Evolutionary conservation across 2,888 invertebrate species (phyloP).

Genomic region (Athalia rosae): DNA sequence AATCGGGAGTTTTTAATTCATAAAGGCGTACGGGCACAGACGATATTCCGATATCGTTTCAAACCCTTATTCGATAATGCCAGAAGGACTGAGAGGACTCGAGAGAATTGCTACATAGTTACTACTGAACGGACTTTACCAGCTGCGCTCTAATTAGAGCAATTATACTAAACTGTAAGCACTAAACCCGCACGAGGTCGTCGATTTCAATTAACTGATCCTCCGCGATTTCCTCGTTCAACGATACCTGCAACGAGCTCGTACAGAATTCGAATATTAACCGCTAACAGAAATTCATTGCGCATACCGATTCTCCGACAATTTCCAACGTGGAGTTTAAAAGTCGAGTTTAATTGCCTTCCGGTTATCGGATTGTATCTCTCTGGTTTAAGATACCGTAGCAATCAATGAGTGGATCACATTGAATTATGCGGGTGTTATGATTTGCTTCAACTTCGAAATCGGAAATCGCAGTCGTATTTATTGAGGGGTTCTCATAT

Average conservation of each 20-base stretch:
- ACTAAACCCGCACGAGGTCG: neutral
- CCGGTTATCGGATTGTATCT: too few relatives aligned
- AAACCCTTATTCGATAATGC: constrained; percentile 15
- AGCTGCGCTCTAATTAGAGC: neutral
- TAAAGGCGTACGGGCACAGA: neutral
- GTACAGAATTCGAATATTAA: neutral
- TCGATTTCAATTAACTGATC: neutral
- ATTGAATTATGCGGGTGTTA: too few relatives aligned
- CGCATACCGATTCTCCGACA: too few relatives aligned
- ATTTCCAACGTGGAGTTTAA: too few relatives aligned
- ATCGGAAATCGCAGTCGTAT: too few relatives aligned
- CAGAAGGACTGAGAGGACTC: neutral
- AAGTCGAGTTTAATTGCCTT: too few relatives aligned
- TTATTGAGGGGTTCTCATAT: too few relatives aligned
- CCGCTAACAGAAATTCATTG: too few relatives aligned
- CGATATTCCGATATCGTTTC: neutral
- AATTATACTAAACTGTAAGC: neutral
- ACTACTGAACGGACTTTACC: neutral
- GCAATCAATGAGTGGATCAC: too few relatives aligned
- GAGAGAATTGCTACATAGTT: constrained; percentile 1
- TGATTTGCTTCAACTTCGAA: too few relatives aligned
- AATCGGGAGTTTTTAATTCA: constrained; percentile 26
- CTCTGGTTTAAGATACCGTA: too few relatives aligned
- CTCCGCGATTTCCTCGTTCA: neutral
- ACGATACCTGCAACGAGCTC: neutral